Base-by-base conservation (phyloP, 2,888 invertebrate genomes). In the Scrobipalpa atriplicella region DNA sequence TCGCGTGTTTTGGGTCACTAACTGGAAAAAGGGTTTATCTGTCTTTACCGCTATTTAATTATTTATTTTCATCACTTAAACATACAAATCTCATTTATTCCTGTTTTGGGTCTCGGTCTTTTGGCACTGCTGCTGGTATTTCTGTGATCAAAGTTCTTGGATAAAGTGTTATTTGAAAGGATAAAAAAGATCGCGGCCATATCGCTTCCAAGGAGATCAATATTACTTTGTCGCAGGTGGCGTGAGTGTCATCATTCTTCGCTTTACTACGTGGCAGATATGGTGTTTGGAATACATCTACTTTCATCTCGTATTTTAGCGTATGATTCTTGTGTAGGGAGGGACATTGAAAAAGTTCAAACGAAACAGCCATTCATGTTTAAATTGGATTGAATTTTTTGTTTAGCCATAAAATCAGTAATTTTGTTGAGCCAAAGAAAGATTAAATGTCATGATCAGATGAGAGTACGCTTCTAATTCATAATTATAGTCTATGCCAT, bases 261-360 rank as follows among this genome's bases (percentile, higher is more conserved):
- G 72, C 73, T 72, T 74, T 71, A 70, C 70, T 72, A 72, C 71
- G 71, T 70, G 75, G 18, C 10, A 41, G 9, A 61, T 41, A 41
- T 41, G 51, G n/a, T 41, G 62, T 41, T 54, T 29, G 11, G 38
- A 62, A 66, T 62, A 66, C 43, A 58, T 65, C 64, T 64, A 58
- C 62, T 18, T 65, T 65, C 65, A 62, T 65, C 66, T 51, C 43
- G 13, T 64, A 62, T 39, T 58, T 51, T 39, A 43, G 51, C 39
- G 19, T 39, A 29, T 29, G 29, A 29, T 29, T 5, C 29, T 5
- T 29, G 29, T 29, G 29, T 3, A 29, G 29, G 29, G 5, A n/a
- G n/a, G n/a, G n/a, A n/a, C n/a, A n/a, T n/a, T n/a, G n/a, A n/a
- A n/a, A n/a, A n/a, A n/a, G n/a, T n/a, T 29, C 29, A 29, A 29